Conservation (phyloP, 1,140 invertebrate species). For the Galleria mellonella region DNA sequence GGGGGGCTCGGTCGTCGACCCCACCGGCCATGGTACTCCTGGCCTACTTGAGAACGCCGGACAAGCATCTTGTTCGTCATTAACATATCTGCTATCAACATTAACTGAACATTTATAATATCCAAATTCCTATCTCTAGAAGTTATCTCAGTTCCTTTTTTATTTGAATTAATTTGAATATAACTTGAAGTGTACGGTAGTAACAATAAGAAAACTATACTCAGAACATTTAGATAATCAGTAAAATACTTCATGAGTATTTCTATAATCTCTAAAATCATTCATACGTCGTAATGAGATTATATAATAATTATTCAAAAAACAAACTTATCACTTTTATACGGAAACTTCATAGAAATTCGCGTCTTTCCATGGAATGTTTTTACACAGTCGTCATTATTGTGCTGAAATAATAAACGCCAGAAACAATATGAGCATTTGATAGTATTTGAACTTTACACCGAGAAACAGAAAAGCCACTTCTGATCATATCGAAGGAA, state of each 20-base stretch:
- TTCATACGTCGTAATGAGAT: slow-evolving; percentile 30
- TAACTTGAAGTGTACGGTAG: too few species aligned
- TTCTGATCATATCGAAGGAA: background rate
- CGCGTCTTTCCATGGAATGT: slow-evolving; percentile 21
- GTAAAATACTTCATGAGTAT: too few species aligned
- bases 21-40: slow-evolving; percentile 57
- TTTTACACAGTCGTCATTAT: slow-evolving; percentile 32
- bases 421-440: slow-evolving; percentile 1
- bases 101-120: background rate
- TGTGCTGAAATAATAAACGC: slow-evolving; percentile 10
- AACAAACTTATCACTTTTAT: slow-evolving; percentile 54
- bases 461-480: background rate
- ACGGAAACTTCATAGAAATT: slow-evolving; percentile 46
- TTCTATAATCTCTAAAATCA: slow-evolving; percentile 13
- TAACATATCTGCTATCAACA: slow-evolving; percentile 1
- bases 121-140: too few species aligned
- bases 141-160: too few species aligned
- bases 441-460: slow-evolving; percentile 11
- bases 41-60: slow-evolving; percentile 43
- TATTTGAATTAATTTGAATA: too few species aligned
- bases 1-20: slow-evolving; percentile 45
- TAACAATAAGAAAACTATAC: too few species aligned
- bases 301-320: slow-evolving; percentile 39
- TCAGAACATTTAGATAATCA: too few species aligned
- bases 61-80: background rate